A percentile compares a stretch with the other conserved stretches of the same genome.
Conservation (phyloP, 23 tunicate genomes). For the Ascidia mentula region DNA sequence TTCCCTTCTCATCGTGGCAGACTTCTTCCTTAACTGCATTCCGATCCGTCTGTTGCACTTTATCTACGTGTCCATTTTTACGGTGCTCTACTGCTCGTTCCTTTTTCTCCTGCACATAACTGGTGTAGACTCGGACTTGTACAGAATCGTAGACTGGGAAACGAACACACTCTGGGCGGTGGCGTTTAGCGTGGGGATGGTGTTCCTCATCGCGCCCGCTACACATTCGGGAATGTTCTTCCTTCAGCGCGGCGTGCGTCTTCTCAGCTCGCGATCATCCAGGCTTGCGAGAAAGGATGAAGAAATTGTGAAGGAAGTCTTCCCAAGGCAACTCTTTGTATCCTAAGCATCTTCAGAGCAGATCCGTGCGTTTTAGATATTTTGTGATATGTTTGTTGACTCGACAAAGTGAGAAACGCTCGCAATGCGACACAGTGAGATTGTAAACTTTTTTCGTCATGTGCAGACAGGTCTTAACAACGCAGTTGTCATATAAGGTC, state of each 20-base stretch:
- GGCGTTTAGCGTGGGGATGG: conserved; percentile 10
- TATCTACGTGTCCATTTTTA: conserved; percentile 5
- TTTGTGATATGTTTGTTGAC: too few species aligned
- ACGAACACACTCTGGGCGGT: conserved; percentile 5
- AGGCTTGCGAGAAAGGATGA: background rate
- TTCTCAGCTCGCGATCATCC: background rate
- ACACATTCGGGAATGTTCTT: conserved; percentile 1
- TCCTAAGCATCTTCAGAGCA: too few species aligned
- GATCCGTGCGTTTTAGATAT: too few species aligned
- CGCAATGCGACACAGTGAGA: too few species aligned
- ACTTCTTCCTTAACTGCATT: background rate
- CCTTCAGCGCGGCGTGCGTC: background rate
- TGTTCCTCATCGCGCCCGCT: conserved; percentile 1
- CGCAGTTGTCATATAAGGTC: too few species aligned
- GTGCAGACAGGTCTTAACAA: too few species aligned
- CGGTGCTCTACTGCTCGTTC: background rate
- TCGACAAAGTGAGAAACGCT: too few species aligned
- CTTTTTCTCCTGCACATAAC: conserved; percentile 8
- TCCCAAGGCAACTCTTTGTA: too few species aligned
- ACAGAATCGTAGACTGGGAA: background rate
- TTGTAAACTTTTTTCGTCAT: too few species aligned
- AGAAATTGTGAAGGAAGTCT: too few species aligned
- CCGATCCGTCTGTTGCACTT: conserved; percentile 6
- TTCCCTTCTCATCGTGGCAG: background rate
- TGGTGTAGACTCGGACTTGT: background rate